A percentile compares a stretch with the other conserved stretches of the same genome.
These are phyloP conservation scores for Parapristionchus giblindavisi DNA, from an alignment of 2,888 invertebrate species.

Conservation along the genomic window DNA sequence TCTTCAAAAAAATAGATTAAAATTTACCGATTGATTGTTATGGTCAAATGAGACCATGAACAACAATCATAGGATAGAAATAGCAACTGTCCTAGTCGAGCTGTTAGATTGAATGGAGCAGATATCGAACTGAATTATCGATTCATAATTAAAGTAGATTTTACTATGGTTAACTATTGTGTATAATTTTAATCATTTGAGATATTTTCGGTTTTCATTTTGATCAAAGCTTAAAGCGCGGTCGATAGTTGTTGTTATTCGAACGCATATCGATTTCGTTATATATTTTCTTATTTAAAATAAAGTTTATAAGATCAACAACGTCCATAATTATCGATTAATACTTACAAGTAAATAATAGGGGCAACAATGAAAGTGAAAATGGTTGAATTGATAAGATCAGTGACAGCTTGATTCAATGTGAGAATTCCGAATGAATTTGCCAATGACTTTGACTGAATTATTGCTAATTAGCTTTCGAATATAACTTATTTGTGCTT, in stretches of 20 bases:
- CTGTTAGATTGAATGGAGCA: conserved; percentile 12
- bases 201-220: too few species aligned
- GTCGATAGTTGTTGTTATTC: too few species aligned
- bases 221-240: too few species aligned
- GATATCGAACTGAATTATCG: conserved; percentile 22
- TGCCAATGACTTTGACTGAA: conserved; percentile 9
- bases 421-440: conserved; percentile 35
- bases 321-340: too few species aligned
- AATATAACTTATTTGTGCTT: not conserved
- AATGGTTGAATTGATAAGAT: conserved; percentile 32
- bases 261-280: not conserved
- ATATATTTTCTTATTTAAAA: too few species aligned
- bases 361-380: conserved; percentile 34
- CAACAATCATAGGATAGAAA: conserved; percentile 32
- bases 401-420: conserved; percentile 32
- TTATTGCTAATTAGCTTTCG: not conserved
- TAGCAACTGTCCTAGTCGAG: conserved; percentile 20
- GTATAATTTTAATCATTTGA: too few species aligned
- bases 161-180: too few species aligned
- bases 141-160: conserved; percentile 19
- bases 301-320: too few species aligned
- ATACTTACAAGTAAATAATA: conserved; percentile 4
- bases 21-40: conserved; percentile 11
- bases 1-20: conserved; percentile 17
- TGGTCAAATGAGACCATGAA: conserved; percentile 28